Percentiles rank a stretch among this genome's conserved stretches.
phyloP scores from a whole-genome alignment of 1,140 invertebrate genomes.

The Meloidogyne chitwoodi region DNA sequence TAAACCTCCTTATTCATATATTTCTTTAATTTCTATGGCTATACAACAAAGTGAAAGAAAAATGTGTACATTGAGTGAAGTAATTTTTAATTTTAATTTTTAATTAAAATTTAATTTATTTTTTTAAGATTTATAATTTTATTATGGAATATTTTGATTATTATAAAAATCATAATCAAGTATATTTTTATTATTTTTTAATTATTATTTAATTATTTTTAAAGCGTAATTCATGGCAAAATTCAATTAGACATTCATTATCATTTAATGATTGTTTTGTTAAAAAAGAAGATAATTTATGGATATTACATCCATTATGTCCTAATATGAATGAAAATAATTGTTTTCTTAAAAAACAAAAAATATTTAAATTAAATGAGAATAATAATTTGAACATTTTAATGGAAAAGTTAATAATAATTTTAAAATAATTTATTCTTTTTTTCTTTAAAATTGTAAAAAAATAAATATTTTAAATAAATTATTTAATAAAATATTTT shows the following conservation, averaged over 20 bases:
- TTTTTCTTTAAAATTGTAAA: no score
- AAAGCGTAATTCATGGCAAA: conserved; percentile 74
- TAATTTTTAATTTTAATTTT: no score
- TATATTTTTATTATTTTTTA: conserved; percentile 60
- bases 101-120: no score
- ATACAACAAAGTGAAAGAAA: conserved; percentile 91
- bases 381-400: no score
- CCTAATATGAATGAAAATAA: no score
- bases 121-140: conserved; percentile 93
- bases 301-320: no score
- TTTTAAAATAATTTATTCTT: no score
- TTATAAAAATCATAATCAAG: conserved; percentile 88
- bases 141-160: conserved; percentile 99
- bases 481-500: background rate
- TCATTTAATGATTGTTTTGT: conserved; percentile 99
- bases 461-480: no score
- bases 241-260: conserved; percentile 85
- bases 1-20: conserved; percentile 97
- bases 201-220: background rate
- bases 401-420: no score
- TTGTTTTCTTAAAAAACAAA: no score
- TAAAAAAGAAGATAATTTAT: no score
- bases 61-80: conserved; percentile 80
- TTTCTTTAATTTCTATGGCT: conserved; percentile 97
- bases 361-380: no score